Evolutionary conservation across 2,113 vertebrate genomes (phyloP).

Genomic region (Vulpes lagopus): DNA sequence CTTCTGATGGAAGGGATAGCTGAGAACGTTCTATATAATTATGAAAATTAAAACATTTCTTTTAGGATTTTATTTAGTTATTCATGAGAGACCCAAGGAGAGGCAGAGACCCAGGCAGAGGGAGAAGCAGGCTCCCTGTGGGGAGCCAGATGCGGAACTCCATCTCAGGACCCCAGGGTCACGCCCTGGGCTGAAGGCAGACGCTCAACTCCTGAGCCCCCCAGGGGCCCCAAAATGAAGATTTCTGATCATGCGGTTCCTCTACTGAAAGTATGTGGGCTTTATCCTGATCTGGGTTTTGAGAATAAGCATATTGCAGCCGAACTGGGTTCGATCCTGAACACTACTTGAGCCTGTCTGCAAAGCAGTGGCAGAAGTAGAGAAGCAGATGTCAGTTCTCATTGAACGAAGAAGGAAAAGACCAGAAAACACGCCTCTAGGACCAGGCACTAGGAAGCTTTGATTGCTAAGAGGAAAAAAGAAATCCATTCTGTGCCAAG

Average conservation of each 20-base stretch:
- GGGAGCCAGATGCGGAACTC: no score
- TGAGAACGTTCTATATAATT: not conserved
- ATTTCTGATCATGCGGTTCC: not conserved
- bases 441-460: not conserved
- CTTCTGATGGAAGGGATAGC: not conserved
- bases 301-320: not conserved
- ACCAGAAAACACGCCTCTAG: not conserved
- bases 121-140: no score
- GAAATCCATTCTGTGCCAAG: not conserved
- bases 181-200: no score
- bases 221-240: no score
- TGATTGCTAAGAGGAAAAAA: constrained; percentile 5
- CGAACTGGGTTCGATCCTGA: not conserved
- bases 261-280: not conserved
- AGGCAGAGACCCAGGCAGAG: no score
- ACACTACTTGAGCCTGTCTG: not conserved
- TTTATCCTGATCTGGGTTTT: not conserved
- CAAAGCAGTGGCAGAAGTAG: not conserved
- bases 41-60: constrained; percentile 4
- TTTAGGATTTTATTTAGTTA: no score
- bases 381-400: not conserved
- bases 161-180: no score
- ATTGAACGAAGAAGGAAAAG: not conserved
- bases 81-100: no score
- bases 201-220: no score